phyloP scores from a whole-genome alignment of 2,113 vertebrate genomes.

The Urocolius indicus region DNA sequence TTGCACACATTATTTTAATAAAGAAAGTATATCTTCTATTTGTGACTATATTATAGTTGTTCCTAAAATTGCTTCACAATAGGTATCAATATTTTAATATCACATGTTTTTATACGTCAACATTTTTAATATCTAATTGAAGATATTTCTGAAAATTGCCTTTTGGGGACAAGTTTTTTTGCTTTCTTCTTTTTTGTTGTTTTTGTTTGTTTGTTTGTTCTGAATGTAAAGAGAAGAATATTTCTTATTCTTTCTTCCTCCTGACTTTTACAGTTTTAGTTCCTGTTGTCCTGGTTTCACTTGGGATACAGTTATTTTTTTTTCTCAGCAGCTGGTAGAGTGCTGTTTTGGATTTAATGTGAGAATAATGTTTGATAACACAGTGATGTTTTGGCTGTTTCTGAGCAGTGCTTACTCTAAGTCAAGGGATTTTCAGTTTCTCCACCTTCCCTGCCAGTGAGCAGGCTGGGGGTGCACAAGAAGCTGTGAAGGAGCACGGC shows the following conservation, averaged over 20 bases:
- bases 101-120: not conserved
- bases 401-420: not conserved
- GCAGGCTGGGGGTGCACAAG: not conserved
- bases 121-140: not conserved
- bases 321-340: not conserved
- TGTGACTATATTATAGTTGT: not conserved
- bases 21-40: not conserved
- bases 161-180: not conserved
- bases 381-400: not conserved
- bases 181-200: not conserved
- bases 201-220: not conserved
- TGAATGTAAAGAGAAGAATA: not conserved
- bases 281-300: not conserved
- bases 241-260: not conserved
- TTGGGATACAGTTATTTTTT: not conserved
- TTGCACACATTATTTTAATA: not conserved
- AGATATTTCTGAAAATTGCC: not conserved
- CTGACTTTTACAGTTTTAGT: not conserved
- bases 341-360: not conserved
- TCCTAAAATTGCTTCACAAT: not conserved
- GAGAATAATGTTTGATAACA: not conserved
- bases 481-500: not conserved
- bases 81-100: not conserved
- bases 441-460: not conserved
- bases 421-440: not conserved